phyloP scores from a whole-genome alignment of 1,140 invertebrate genomes.

The Oscheius sp. region DNA sequence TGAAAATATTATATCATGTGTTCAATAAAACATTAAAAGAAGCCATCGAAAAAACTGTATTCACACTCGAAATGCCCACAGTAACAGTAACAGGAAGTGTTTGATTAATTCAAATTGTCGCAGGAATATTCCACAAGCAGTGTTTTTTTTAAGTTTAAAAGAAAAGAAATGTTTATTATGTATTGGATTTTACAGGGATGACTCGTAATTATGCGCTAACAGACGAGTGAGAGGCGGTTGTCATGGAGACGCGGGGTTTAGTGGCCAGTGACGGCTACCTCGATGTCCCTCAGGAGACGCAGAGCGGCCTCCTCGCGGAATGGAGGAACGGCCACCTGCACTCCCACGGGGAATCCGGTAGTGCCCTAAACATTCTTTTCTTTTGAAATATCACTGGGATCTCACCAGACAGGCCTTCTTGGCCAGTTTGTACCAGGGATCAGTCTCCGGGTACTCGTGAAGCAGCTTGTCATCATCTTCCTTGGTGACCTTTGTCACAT shows the following conservation, averaged over 20 bases:
- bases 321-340: slow-evolving; percentile 62
- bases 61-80: too few relatives aligned
- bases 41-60: too few relatives aligned
- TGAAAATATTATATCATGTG: too few relatives aligned
- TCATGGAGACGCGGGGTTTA: neutral
- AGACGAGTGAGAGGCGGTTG: slow-evolving; percentile 8
- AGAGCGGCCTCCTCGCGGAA: slow-evolving; percentile 60
- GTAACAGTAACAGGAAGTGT: too few relatives aligned
- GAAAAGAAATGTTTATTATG: too few relatives aligned
- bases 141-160: too few relatives aligned
- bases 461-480: slow-evolving; percentile 51
- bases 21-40: too few relatives aligned
- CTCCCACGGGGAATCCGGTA: slow-evolving; percentile 61
- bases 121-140: too few relatives aligned
- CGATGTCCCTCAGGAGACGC: slow-evolving; percentile 36
- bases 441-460: slow-evolving; percentile 49
- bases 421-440: slow-evolving; percentile 45
- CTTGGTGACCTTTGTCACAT: slow-evolving; percentile 56
- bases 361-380: slow-evolving; percentile 45
- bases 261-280: slow-evolving; percentile 27
- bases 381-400: slow-evolving; percentile 4
- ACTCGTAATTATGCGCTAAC: neutral
- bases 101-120: too few relatives aligned
- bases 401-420: slow-evolving; percentile 47
- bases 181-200: neutral